Evolutionary conservation across 2,797 vertebrate species (phyloP).

Genomic region (Mormyrops attenuatus): DNA sequence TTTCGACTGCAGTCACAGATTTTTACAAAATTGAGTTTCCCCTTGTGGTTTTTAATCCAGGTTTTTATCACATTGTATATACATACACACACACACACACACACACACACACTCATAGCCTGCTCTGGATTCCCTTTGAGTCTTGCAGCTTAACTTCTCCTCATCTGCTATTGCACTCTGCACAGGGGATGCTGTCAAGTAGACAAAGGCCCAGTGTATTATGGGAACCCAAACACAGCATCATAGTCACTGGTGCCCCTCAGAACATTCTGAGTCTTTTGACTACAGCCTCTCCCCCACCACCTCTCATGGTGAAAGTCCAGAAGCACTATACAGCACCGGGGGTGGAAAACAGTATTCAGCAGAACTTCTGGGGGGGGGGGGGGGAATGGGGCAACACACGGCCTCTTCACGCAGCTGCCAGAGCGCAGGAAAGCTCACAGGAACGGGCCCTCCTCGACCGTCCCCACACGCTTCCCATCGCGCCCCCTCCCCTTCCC

Average conservation of each 20-base stretch:
- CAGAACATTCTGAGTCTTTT: background rate
- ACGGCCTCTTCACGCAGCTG: background rate
- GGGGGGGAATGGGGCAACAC: conserved; percentile 2
- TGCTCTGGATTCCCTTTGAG: background rate
- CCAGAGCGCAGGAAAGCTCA: conserved; percentile 22
- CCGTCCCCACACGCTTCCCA: background rate
- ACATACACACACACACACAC: background rate
- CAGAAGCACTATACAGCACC: background rate
- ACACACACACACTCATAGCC: background rate
- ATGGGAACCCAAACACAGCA: background rate
- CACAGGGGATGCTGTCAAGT: background rate
- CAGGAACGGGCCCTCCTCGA: conserved; percentile 1
- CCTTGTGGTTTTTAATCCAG: background rate
- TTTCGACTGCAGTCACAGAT: background rate
- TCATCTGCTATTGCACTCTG: background rate
- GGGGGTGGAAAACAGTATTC: conserved; percentile 3
- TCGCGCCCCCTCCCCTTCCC: background rate
- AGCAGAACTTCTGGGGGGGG: conserved; percentile 19
- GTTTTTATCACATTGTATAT: background rate
- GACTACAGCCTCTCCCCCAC: background rate
- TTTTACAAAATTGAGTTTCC: background rate
- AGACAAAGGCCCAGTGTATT: background rate
- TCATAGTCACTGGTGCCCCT: background rate
- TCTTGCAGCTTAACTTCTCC: background rate
- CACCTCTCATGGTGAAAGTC: background rate